Percentiles rank a stretch among this genome's conserved stretches.
Evolutionary conservation across 2,888 invertebrate genomes (phyloP).

Genomic region (Unio delphinus): DNA sequence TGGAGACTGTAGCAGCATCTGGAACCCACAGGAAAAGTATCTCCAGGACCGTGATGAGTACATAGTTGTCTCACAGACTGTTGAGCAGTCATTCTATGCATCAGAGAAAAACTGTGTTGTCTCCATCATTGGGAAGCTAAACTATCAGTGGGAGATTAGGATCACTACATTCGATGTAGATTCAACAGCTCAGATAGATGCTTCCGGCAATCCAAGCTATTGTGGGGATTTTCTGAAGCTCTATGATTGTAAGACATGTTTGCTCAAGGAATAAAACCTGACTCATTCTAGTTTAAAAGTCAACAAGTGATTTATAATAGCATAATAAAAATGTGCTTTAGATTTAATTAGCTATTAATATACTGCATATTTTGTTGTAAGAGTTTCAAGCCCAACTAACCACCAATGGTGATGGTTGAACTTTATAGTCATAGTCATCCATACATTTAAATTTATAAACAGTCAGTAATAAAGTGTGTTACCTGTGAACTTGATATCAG

Average conservation of each 20-base stretch:
- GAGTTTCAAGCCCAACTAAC: no score
- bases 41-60: constrained; percentile 22
- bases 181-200: constrained; percentile 5
- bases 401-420: no score
- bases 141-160: constrained; percentile 26
- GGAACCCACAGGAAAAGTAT: constrained; percentile 17
- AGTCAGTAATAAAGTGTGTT: no score
- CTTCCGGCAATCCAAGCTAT: constrained; percentile 10
- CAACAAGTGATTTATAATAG: no score
- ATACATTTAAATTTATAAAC: no score
- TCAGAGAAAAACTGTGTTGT: constrained; percentile 30
- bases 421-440: no score
- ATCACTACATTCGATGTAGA: constrained; percentile 28
- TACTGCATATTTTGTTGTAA: no score
- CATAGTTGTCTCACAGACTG: constrained; percentile 16
- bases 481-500: no score
- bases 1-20: constrained; percentile 28
- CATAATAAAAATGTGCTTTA: no score
- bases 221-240: constrained; percentile 32
- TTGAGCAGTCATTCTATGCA: constrained; percentile 18
- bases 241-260: constrained; percentile 31
- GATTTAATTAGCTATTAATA: no score
- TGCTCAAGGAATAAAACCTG: no score
- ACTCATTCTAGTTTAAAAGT: no score
- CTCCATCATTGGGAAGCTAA: constrained; percentile 28